phyloP scores from a whole-genome alignment of 2,888 invertebrate genomes.

The Epinotia brunnichana region DNA sequence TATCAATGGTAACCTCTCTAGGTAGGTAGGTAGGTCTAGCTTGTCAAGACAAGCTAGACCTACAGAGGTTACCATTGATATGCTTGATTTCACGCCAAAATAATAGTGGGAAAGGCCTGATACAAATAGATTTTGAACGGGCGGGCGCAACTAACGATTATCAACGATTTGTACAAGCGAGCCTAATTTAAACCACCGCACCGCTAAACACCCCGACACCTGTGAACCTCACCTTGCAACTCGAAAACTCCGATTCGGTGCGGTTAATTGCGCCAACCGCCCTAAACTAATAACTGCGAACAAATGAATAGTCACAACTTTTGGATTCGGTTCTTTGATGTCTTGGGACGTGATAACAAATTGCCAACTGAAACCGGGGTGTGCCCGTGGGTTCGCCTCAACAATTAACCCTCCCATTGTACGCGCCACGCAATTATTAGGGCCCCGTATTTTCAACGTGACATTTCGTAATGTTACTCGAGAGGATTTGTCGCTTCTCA shows the following conservation, averaged over 20 bases:
- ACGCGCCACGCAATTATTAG: slow-evolving; percentile 33
- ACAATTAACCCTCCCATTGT: slow-evolving; percentile 35
- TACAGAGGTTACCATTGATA: too few relatives aligned
- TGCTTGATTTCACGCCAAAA: too few relatives aligned
- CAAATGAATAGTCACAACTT: slow-evolving; percentile 25
- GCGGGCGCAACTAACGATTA: too few relatives aligned
- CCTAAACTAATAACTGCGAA: slow-evolving; percentile 1
- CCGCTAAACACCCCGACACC: too few relatives aligned
- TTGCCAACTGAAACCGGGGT: slow-evolving; percentile 31
- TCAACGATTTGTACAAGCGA: too few relatives aligned
- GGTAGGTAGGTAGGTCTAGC: too few relatives aligned
- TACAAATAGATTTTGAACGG: too few relatives aligned
- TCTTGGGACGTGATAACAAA: slow-evolving; percentile 27
- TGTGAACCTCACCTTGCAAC: background rate
- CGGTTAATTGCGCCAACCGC: background rate
- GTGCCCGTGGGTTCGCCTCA: slow-evolving; percentile 30
- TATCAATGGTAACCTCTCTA: too few relatives aligned
- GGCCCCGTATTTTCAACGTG: slow-evolving; percentile 19
- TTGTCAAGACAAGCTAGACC: too few relatives aligned
- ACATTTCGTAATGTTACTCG: slow-evolving; percentile 19
- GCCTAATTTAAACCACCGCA: background rate
- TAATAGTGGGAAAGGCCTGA: too few relatives aligned
- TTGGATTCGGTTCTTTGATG: slow-evolving; percentile 17
- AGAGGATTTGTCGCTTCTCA: slow-evolving; percentile 9
- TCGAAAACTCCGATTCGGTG: background rate